Evolutionary conservation across 2,888 invertebrate species (phyloP).

Genomic region (Mallateleia sp.): DNA sequence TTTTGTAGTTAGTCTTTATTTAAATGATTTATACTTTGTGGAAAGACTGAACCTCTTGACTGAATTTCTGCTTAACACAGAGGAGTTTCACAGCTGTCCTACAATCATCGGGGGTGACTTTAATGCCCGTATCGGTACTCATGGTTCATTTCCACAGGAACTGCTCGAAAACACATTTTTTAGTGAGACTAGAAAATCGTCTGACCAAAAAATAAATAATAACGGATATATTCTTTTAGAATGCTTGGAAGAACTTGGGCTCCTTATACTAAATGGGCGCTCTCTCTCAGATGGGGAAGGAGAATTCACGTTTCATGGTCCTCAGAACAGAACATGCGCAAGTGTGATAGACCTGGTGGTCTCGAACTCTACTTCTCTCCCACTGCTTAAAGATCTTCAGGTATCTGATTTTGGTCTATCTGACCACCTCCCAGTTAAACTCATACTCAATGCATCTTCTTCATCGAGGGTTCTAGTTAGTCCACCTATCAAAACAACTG

Average conservation of each 20-base stretch:
- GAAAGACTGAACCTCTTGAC: constrained; percentile 1
- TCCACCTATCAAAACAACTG: not conserved
- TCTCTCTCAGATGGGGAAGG: constrained; percentile 14
- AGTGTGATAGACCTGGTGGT: constrained; percentile 47
- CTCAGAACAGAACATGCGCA: not conserved
- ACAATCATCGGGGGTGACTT: constrained; percentile 28
- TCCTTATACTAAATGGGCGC: constrained; percentile 26
- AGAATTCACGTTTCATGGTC: constrained; percentile 30
- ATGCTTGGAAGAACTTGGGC: constrained; percentile 19
- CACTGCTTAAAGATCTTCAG: constrained; percentile 1
- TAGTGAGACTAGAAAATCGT: not conserved
- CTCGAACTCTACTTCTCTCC: constrained; percentile 6
- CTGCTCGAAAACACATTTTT: not conserved
- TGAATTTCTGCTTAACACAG: not conserved
- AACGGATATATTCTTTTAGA: constrained; percentile 20
- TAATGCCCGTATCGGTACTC: constrained; percentile 7
- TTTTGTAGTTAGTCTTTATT: constrained; percentile 14
- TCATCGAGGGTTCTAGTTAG: not conserved
- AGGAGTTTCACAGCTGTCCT: constrained; percentile 23
- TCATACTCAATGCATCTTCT: not conserved
- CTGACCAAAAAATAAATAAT: constrained; percentile 8
- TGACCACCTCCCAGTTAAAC: constrained; percentile 36
- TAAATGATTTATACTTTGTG: constrained; percentile 13
- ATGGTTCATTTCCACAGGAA: not conserved
- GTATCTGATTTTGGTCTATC: constrained; percentile 11